These are phyloP conservation scores for Neoseiulus cucumeris DNA, from an alignment of 1,140 invertebrate genomes.

Conservation along the genomic window DNA sequence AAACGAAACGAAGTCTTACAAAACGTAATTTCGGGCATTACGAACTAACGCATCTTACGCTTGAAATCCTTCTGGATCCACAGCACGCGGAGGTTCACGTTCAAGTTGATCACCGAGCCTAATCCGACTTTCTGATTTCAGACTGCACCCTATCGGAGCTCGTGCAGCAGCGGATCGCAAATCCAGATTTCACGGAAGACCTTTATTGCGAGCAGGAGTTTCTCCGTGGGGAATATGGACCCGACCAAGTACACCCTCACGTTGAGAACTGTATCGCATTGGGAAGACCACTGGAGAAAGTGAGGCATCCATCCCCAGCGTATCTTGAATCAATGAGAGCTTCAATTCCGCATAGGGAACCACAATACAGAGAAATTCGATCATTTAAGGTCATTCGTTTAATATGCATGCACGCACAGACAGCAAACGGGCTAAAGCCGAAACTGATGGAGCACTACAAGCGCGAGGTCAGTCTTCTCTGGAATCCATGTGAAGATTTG, in stretches of 20 bases:
- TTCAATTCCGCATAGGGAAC: too few relatives aligned
- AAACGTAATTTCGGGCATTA: conserved; percentile 32
- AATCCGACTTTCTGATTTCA: conserved; percentile 24
- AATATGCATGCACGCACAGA: conserved; percentile 67
- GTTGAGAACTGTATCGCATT: conserved; percentile 80
- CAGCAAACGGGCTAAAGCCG: conserved; percentile 64
- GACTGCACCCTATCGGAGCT: conserved; percentile 54
- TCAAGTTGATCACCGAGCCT: background rate
- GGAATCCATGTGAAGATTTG: background rate
- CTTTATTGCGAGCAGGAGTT: conserved; percentile 38
- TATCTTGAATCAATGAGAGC: too few relatives aligned
- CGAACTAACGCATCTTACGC: conserved; percentile 4
- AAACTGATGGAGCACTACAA: conserved; percentile 82
- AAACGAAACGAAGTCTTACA: conserved; percentile 59
- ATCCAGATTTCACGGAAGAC: conserved; percentile 14
- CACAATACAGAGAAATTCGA: too few relatives aligned
- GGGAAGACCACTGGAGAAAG: conserved; percentile 50
- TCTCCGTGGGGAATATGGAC: conserved; percentile 58
- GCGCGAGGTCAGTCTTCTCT: conserved; percentile 42
- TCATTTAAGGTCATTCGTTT: conserved; percentile 46
- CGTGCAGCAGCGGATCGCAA: conserved; percentile 44
- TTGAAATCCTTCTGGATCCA: background rate
- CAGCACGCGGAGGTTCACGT: background rate
- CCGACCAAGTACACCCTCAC: conserved; percentile 61
- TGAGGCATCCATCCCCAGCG: background rate